These are phyloP conservation scores for Elymnias hypermnestra DNA, from an alignment of 1,140 invertebrate species.

Conservation along the genomic window DNA sequence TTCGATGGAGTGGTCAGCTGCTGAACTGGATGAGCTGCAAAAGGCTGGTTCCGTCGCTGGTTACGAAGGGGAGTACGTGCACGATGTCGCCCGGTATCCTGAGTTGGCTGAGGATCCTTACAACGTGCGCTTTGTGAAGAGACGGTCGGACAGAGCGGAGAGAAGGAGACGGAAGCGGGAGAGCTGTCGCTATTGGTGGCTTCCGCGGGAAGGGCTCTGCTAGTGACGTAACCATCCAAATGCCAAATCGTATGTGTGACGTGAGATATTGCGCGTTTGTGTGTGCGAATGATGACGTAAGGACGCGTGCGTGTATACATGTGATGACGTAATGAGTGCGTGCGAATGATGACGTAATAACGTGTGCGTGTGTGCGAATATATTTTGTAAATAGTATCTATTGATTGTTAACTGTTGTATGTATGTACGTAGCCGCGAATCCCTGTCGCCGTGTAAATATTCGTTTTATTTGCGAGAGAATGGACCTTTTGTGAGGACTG, in stretches of 20 bases:
- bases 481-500: constrained; percentile 75
- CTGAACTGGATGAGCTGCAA: constrained; percentile 91
- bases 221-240: constrained; percentile 68
- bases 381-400: constrained; percentile 75
- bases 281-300: too few species aligned
- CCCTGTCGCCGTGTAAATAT: constrained; percentile 75
- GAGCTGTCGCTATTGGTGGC: constrained; percentile 60
- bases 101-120: constrained; percentile 96
- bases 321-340: too few species aligned
- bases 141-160: constrained; percentile 80
- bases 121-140: constrained; percentile 93
- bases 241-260: constrained; percentile 71
- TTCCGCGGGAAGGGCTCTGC: constrained; percentile 56
- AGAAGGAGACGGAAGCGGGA: constrained; percentile 79
- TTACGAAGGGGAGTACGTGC: constrained; percentile 94
- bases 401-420: constrained; percentile 76
- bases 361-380: constrained; percentile 48
- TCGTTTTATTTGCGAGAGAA: constrained; percentile 74
- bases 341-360: constrained; percentile 54
- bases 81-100: constrained; percentile 91
- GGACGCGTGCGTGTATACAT: too few species aligned
- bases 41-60: constrained; percentile 88
- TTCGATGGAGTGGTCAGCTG: constrained; percentile 83
- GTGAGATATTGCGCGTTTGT: too few species aligned
- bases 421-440: constrained; percentile 73